Evolutionary conservation across 2,888 invertebrate genomes (phyloP), one percentile per base, ranked within the genome.

Genomic region (Abrostola tripartita): DNA sequence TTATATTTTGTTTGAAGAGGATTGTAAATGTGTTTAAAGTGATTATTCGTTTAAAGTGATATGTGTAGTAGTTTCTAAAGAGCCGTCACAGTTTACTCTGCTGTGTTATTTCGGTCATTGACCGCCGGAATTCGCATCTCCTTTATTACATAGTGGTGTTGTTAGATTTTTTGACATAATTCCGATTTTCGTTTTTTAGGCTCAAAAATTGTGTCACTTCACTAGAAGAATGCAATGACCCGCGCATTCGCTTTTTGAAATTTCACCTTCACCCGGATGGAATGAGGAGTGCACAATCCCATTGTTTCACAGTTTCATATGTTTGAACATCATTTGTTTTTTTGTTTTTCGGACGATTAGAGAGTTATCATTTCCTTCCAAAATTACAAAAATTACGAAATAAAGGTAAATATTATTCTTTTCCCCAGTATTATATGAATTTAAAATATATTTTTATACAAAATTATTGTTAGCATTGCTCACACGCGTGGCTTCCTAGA

Each of bases 241-340:
- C 90, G 87, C 87, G 90, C 85, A 91, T 95, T 94, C 94, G 86
- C 85, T 92, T 92, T 95, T 95, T 92, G 90, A 94, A 94, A 91
- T 90, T 79, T 91, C 84, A 85, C 90, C 88, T 88, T 90, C 88
- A 90, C 90, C 90, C 90, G 91, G 91, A 94, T 94, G 94, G 94
- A 94, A 94, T 94, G 94, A 94, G 89, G 92, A 94, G 92, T 92
- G 92, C 92, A 93, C 89, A 88, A 90, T 91, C 93, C 89, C 87
- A 94, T 94, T 94, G 93, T 95, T 94, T 94, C 90, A 90, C 88
- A 92, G 89, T 93, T 94, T 94, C 94, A 88, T 93, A 94, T 94
- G 94, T 94, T 94, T 94, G 91, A 94, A 90, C 91, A 91, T 93
- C 94, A 93, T 93, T 94, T 94, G 94, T 94, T 94, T 94, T 93